These are phyloP conservation scores for Lethocerus indicus DNA, from an alignment of 1,140 invertebrate species.

Conservation along the genomic window DNA sequence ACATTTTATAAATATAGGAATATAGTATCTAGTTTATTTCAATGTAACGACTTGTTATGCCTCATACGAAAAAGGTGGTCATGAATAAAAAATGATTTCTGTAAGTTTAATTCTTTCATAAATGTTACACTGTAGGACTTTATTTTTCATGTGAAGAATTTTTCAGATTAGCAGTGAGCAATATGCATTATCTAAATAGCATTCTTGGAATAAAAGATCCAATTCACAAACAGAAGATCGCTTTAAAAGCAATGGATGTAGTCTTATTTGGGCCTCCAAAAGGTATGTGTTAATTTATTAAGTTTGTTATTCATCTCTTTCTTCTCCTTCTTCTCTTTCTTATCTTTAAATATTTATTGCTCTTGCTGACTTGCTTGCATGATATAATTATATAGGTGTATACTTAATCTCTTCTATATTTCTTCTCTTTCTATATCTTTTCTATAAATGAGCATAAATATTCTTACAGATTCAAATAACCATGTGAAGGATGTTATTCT, in stretches of 20 bases:
- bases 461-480: constrained; percentile 6
- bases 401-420: not conserved
- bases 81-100: too few species aligned
- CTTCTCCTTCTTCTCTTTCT: not conserved
- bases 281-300: constrained; percentile 36
- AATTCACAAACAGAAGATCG: constrained; percentile 90
- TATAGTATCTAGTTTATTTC: too few species aligned
- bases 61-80: too few species aligned
- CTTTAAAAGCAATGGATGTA: constrained; percentile 92
- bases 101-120: too few species aligned
- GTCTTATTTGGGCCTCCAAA: constrained; percentile 94
- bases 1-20: too few species aligned
- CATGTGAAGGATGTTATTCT: constrained; percentile 75
- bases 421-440: not conserved
- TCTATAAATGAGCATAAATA: not conserved
- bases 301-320: not conserved
- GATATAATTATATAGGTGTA: not conserved
- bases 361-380: not conserved
- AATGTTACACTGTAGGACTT: too few species aligned
- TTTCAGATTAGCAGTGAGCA: constrained; percentile 74
- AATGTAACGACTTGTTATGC: too few species aligned
- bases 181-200: constrained; percentile 70
- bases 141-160: too few species aligned
- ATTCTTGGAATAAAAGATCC: constrained; percentile 91
- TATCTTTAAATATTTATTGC: not conserved